Evolutionary conservation across 2,888 invertebrate species (phyloP).

Genomic region (Agrochola lychnidis): DNA sequence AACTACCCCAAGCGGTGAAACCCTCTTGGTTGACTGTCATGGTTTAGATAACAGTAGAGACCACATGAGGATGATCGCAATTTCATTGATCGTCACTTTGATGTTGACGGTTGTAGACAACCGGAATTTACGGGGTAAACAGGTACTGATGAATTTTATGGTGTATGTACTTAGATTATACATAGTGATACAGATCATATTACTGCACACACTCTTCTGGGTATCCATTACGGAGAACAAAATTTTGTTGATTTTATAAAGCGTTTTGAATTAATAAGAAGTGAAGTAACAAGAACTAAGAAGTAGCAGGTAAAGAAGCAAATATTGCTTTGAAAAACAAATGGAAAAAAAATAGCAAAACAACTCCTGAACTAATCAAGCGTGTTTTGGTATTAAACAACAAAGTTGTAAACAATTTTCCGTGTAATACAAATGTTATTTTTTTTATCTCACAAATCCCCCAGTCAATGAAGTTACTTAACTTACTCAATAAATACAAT

Average conservation of each 20-base stretch:
- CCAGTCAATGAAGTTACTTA: neutral
- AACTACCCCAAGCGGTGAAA: conserved; percentile 75
- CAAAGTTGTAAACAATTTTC: neutral
- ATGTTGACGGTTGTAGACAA: conserved; percentile 36
- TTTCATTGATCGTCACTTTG: conserved; percentile 52
- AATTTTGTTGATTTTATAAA: neutral
- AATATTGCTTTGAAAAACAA: neutral
- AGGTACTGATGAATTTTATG: neutral
- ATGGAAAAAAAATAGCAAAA: neutral
- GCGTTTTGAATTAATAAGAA: neutral
- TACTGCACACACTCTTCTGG: no score
- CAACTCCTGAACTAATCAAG: neutral
- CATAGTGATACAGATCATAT: neutral
- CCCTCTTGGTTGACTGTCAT: conserved; percentile 72
- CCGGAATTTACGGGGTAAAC: conserved; percentile 16
- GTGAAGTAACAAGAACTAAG: neutral
- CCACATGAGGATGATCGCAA: conserved; percentile 55
- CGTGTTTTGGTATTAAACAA: no score
- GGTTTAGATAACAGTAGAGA: conserved; percentile 73
- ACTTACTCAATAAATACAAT: conserved; percentile 22
- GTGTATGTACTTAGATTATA: neutral
- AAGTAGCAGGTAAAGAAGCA: neutral
- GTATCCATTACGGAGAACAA: neutral
- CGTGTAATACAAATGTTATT: neutral
- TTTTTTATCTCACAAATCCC: neutral